These are phyloP conservation scores for Scaptomyza reducta DNA, from an alignment of 2,888 invertebrate species.

Conservation along the genomic window DNA sequence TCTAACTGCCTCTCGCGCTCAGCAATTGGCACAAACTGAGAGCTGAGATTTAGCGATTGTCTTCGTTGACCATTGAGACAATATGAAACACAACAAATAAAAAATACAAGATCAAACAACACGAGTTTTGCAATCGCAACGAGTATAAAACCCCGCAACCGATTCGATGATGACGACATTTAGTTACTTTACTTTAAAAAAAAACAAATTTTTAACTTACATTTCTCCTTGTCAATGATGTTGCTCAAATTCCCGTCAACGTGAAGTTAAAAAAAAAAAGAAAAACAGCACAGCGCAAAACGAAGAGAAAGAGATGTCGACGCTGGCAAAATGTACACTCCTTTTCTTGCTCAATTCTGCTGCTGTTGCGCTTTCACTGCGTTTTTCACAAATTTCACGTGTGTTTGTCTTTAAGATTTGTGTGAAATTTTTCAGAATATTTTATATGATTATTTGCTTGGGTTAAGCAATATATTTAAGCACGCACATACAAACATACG, in stretches of 20 bases:
- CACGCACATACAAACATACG: conserved; percentile 32
- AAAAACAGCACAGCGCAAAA: conserved; percentile 33
- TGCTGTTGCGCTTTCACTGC: conserved; percentile 64
- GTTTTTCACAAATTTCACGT: conserved; percentile 64
- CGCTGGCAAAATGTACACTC: conserved; percentile 57
- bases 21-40: conserved; percentile 44
- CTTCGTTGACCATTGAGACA: conserved; percentile 62
- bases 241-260: conserved; percentile 29
- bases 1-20: conserved; percentile 32
- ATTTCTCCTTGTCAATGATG: conserved; percentile 31
- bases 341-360: conserved; percentile 46
- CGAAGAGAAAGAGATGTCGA: conserved; percentile 41
- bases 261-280: conserved; percentile 7
- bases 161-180: conserved; percentile 57
- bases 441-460: conserved; percentile 53
- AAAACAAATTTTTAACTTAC: conserved; percentile 40
- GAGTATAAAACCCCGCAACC: conserved; percentile 37
- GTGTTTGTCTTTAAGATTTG: conserved; percentile 43
- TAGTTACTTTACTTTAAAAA: conserved; percentile 36
- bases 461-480: conserved; percentile 65
- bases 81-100: conserved; percentile 57
- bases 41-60: conserved; percentile 36
- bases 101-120: conserved; percentile 59
- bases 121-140: conserved; percentile 59
- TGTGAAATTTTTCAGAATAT: conserved; percentile 36